phyloP scores from a whole-genome alignment of 2,113 vertebrate genomes.

The Antigone vipio region DNA sequence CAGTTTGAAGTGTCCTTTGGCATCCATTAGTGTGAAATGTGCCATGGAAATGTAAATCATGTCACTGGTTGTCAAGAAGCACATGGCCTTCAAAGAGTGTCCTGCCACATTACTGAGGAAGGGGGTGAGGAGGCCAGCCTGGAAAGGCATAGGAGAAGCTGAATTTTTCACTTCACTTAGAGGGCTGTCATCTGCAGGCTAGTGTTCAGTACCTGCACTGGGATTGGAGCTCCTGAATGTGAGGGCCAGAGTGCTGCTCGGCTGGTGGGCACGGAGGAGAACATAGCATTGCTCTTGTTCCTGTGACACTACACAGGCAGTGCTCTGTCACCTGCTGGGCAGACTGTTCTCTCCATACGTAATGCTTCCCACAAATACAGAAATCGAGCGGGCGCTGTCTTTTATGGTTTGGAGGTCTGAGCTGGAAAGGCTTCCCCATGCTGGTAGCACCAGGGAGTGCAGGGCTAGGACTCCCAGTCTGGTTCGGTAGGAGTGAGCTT shows the following conservation, averaged over 20 bases:
- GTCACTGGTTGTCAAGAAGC: neutral
- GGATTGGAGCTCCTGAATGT: neutral
- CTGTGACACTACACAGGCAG: neutral
- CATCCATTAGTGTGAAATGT: neutral
- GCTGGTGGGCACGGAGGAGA: neutral
- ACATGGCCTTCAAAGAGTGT: neutral
- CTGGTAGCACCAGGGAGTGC: neutral
- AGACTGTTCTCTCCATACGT: neutral
- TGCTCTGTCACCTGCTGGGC: neutral
- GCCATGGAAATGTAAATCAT: constrained; percentile 5
- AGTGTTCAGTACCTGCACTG: neutral
- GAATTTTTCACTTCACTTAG: neutral
- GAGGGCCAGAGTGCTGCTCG: neutral
- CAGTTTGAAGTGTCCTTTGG: constrained; percentile 12
- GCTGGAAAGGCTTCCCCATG: neutral
- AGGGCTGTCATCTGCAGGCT: neutral
- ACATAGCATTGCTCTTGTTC: neutral
- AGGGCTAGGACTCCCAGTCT: neutral
- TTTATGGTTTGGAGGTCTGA: neutral
- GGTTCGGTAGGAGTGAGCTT: neutral
- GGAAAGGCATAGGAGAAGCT: neutral
- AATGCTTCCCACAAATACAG: neutral
- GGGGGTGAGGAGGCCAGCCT: neutral
- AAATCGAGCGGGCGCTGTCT: neutral
- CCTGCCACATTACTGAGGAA: neutral